These are phyloP conservation scores for Scaptomyza flava DNA, from an alignment of 2,888 invertebrate species.

Conservation along the genomic window DNA sequence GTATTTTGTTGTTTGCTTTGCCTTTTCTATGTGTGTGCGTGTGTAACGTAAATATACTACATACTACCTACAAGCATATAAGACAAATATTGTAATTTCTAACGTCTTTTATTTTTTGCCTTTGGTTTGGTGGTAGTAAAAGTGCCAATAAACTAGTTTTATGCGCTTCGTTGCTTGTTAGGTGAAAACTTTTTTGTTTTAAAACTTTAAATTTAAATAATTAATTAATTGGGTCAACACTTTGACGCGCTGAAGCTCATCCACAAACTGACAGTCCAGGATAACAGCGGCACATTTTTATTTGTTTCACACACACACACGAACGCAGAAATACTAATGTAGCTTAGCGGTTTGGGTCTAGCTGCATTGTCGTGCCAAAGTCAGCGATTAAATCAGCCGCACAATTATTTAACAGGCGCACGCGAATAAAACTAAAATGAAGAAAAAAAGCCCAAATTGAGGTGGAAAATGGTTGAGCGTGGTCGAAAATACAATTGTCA, in stretches of 20 bases:
- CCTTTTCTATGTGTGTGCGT: constrained; percentile 16
- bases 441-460: background rate
- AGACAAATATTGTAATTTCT: constrained; percentile 61
- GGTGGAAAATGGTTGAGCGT: background rate
- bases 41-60: constrained; percentile 9
- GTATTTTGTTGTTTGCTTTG: constrained; percentile 25
- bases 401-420: constrained; percentile 63
- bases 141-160: constrained; percentile 65
- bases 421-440: constrained; percentile 45
- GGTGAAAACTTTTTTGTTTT: constrained; percentile 68
- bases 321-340: constrained; percentile 3
- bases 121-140: constrained; percentile 49
- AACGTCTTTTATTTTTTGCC: constrained; percentile 64
- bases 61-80: constrained; percentile 24
- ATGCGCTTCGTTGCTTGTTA: constrained; percentile 42
- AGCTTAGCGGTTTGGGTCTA: constrained; percentile 6
- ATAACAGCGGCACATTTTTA: constrained; percentile 64
- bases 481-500: constrained; percentile 26
- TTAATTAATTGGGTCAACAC: constrained; percentile 66
- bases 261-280: constrained; percentile 54
- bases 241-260: constrained; percentile 54
- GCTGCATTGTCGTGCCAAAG: constrained; percentile 27
- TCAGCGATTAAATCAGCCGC: constrained; percentile 59
- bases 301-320: constrained; percentile 35
- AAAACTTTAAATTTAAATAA: constrained; percentile 28